Percentiles rank a stretch among this genome's conserved stretches.
These are phyloP conservation scores for Epinotia ramella DNA, from an alignment of 2,888 invertebrate genomes.

Conservation along the genomic window DNA sequence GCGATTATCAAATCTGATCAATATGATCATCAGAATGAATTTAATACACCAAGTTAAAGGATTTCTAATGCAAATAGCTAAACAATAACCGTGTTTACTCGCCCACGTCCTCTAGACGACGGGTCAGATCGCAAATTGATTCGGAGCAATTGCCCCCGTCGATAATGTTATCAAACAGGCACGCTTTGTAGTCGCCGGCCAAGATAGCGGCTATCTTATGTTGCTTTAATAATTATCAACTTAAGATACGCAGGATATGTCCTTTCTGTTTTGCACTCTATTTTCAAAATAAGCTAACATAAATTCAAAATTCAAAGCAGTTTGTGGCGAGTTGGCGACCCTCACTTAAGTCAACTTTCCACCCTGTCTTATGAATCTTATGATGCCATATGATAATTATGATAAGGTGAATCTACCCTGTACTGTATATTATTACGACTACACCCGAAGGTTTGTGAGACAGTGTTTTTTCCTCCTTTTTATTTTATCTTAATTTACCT, in stretches of 20 bases:
- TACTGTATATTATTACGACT: background rate
- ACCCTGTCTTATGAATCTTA: too few relatives aligned
- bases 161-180: conserved; percentile 56
- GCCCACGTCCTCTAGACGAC: conserved; percentile 49
- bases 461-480: background rate
- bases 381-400: background rate
- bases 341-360: background rate
- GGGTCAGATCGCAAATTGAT: conserved; percentile 74
- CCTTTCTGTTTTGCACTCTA: background rate
- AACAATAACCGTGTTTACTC: conserved; percentile 43
- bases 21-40: background rate
- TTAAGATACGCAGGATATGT: background rate
- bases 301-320: background rate
- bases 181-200: conserved; percentile 52
- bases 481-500: background rate
- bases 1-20: background rate
- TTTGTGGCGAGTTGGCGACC: background rate
- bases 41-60: background rate
- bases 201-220: conserved; percentile 35
- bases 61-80: conserved; percentile 4
- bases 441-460: too few relatives aligned
- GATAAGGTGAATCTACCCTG: background rate
- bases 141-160: conserved; percentile 59
- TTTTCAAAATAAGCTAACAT: background rate
- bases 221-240: conserved; percentile 15